Conservation (phyloP, 2,797 vertebrate species). For the Neosalanx taihuensis region DNA sequence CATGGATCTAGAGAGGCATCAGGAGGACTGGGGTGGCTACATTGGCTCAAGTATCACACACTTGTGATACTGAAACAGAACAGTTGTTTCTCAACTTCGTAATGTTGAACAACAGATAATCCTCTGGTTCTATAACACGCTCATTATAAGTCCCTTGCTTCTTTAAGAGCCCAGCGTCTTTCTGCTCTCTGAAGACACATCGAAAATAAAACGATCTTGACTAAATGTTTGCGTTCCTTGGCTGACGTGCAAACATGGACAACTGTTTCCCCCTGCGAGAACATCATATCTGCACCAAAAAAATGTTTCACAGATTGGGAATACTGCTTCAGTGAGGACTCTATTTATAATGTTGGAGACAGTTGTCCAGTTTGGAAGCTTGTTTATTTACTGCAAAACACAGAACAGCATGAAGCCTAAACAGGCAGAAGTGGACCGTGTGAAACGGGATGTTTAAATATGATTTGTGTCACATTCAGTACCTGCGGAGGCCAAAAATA, state of each 20-base stretch:
- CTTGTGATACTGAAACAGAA: conserved; percentile 5
- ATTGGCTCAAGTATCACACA: conserved; percentile 18
- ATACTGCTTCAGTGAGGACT: conserved; percentile 50
- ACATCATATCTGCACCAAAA: conserved; percentile 9
- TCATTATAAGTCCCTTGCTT: neutral
- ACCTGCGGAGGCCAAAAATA: conserved; percentile 59
- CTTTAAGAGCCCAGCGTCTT: neutral
- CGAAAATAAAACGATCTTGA: conserved; percentile 1
- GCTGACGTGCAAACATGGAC: conserved; percentile 21
- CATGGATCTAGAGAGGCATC: conserved; percentile 32
- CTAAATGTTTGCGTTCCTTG: conserved; percentile 37
- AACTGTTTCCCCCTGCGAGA: conserved; percentile 11
- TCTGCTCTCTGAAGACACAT: conserved; percentile 7
- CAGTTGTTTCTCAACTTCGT: conserved; percentile 1
- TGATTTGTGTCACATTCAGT: conserved; percentile 58
- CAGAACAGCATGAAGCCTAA: conserved; percentile 53
- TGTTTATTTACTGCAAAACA: conserved; percentile 57
- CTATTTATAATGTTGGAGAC: conserved; percentile 59
- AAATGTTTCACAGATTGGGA: conserved; percentile 33
- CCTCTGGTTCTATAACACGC: neutral
- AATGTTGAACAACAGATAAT: neutral
- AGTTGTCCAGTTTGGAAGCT: conserved; percentile 39
- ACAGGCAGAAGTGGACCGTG: conserved; percentile 58
- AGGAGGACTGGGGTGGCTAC: neutral
- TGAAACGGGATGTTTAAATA: conserved; percentile 71